These are phyloP conservation scores for Caenorhabditis sinica DNA, from an alignment of 2,888 invertebrate species.

Conservation along the genomic window DNA sequence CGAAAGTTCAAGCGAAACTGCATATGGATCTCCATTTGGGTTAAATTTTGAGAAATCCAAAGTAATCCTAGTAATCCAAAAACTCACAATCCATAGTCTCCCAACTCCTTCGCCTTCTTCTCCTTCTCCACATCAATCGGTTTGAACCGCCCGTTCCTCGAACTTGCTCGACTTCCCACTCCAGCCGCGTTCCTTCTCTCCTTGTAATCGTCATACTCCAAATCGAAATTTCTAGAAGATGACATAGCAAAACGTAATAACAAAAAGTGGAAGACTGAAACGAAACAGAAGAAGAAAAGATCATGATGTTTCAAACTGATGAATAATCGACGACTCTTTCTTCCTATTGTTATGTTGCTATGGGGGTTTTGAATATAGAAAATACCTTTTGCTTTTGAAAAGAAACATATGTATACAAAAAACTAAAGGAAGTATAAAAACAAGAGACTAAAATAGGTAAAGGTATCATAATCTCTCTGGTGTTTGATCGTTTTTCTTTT, in stretches of 20 bases:
- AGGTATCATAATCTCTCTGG: not conserved
- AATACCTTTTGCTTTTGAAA: constrained; percentile 1
- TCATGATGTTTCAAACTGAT: constrained; percentile 17
- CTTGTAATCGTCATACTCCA: constrained; percentile 70
- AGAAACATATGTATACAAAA: not conserved
- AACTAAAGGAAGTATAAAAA: not conserved
- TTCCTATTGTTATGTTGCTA: constrained; percentile 20
- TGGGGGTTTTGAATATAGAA: not conserved
- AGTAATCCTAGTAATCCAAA: too few relatives aligned
- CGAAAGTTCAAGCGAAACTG: too few relatives aligned
- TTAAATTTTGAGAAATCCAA: too few relatives aligned
- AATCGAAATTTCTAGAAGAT: constrained; percentile 64
- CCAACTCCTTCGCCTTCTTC: constrained; percentile 37
- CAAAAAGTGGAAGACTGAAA: not conserved
- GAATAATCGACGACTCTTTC: constrained; percentile 27
- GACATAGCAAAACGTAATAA: constrained; percentile 27
- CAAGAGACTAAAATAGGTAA: not conserved
- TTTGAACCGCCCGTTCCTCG: constrained; percentile 44
- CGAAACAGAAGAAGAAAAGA: constrained; percentile 10
- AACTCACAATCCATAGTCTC: constrained; percentile 64
- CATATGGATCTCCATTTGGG: too few relatives aligned
- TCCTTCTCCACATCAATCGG: constrained; percentile 59
- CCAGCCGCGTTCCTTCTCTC: constrained; percentile 64
- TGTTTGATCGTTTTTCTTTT: not conserved
- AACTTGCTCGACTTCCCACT: constrained; percentile 46